Conservation (phyloP, 2,888 invertebrate genomes). For the Adelphocoris suturalis region DNA sequence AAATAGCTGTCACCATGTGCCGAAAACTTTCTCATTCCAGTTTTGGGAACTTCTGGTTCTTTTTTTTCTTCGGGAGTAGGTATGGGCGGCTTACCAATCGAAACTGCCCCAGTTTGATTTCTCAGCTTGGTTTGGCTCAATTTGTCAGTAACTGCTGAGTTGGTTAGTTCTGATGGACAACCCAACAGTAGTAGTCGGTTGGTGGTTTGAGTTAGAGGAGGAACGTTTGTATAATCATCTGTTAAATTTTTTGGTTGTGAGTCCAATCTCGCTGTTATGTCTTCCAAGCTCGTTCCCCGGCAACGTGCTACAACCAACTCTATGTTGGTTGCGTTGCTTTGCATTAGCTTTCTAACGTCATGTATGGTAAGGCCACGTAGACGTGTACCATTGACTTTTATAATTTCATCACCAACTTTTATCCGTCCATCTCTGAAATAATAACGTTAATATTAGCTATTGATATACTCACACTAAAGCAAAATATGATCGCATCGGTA, state of each 20-base stretch:
- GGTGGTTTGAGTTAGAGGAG: slow-evolving; percentile 68
- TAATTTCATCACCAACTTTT: slow-evolving; percentile 91
- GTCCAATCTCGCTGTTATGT: not conserved
- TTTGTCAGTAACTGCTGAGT: not conserved
- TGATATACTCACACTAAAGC: too few relatives aligned
- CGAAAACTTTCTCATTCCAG: slow-evolving; percentile 80
- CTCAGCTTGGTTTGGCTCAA: slow-evolving; percentile 26
- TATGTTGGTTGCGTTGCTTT: slow-evolving; percentile 78
- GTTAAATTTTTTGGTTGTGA: slow-evolving; percentile 18
- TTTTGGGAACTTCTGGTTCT: slow-evolving; percentile 74
- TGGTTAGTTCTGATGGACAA: slow-evolving; percentile 55
- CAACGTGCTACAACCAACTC: slow-evolving; percentile 79
- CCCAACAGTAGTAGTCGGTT: slow-evolving; percentile 50
- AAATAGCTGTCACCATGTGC: slow-evolving; percentile 77
- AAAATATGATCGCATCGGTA: too few relatives aligned
- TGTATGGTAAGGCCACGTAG: slow-evolving; percentile 86
- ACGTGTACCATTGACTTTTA: slow-evolving; percentile 91
- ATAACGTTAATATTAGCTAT: slow-evolving; percentile 39
- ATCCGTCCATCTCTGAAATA: slow-evolving; percentile 87
- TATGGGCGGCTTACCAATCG: slow-evolving; percentile 74
- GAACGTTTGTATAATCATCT: slow-evolving; percentile 60
- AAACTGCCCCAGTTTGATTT: not conserved
- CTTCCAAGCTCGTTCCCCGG: slow-evolving; percentile 36
- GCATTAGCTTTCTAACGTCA: slow-evolving; percentile 80
- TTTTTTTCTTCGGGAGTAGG: slow-evolving; percentile 71